phyloP scores from a whole-genome alignment of 2,888 invertebrate genomes.

The Troides oblongomaculatus region DNA sequence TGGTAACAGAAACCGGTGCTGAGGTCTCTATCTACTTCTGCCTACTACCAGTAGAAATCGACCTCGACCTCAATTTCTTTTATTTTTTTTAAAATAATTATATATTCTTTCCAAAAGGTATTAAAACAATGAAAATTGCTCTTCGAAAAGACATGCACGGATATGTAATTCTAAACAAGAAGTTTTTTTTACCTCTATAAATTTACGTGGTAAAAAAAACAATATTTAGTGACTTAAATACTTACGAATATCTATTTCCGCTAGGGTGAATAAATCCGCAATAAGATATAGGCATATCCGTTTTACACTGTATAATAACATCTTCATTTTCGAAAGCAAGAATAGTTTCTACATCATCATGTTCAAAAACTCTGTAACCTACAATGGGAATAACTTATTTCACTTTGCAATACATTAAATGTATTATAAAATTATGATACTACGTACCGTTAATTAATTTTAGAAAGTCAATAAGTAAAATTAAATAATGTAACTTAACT shows the following conservation, averaged over 20 bases:
- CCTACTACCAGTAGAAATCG: too few species aligned
- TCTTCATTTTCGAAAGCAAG: slow-evolving; percentile 61
- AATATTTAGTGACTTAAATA: too few species aligned
- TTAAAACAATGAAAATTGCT: too few species aligned
- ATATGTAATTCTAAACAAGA: too few species aligned
- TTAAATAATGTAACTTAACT: slow-evolving; percentile 4
- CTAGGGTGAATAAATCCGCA: slow-evolving; percentile 69
- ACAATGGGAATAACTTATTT: slow-evolving; percentile 15
- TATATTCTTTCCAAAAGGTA: too few species aligned
- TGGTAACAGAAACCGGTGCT: too few species aligned
- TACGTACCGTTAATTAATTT: slow-evolving; percentile 14
- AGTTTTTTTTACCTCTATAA: too few species aligned
- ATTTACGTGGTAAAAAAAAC: too few species aligned
- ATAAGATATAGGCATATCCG: slow-evolving; percentile 62
- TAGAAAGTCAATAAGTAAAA: neutral
- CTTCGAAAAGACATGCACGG: too few species aligned
- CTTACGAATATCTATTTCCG: slow-evolving; percentile 71
- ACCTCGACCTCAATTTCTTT: too few species aligned
- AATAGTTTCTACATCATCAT: slow-evolving; percentile 55
- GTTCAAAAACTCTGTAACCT: slow-evolving; percentile 61
- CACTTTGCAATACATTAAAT: slow-evolving; percentile 3
- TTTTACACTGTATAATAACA: slow-evolving; percentile 59
- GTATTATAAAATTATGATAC: neutral
- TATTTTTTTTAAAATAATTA: too few species aligned
- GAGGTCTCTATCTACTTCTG: too few species aligned